Evolutionary conservation across 1,140 invertebrate genomes (phyloP), one percentile per base, ranked within the genome.

Genomic region (Hermetia illucens): DNA sequence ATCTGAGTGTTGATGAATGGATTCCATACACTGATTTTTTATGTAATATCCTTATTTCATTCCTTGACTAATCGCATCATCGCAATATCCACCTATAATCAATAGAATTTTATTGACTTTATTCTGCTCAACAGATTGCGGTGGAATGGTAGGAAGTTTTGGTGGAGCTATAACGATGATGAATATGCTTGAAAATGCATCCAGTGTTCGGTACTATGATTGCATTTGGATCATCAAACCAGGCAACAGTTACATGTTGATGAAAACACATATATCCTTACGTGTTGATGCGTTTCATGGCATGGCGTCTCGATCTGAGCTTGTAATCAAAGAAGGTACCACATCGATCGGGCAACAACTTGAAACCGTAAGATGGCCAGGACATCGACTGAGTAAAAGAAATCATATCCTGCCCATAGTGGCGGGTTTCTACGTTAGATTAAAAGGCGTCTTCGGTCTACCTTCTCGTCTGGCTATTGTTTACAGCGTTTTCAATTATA

Each of bases 141-240:
- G 79, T 13, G 79, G 79, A 34, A 72, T 73, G 50, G 78, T 82
- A 3, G 75, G 76, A 33, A 78, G 79, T 50, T 64, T 75, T 12
- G 79, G 79, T 3, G 79, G 79, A 0, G 71, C 74, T 9, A 82
- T 83, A 18, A 82, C 79, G 6, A 82, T 83, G 79, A 77, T 80
- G 71, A 72, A 81, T 45, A 81, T 82, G 77, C 70, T 76, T 5
- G 62, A 63, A 31, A 68, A 72, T 40, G 68, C 65, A 2, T 62
- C 66, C 0, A 70, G 72, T 49, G 64, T 66, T 0, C 42, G 53
- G 2, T 45, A 52, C 0, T 82, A 75, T 44, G 77, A 83, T 47
- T 82, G 79, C 48, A 68, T 82, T 24, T 83, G 79, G 79, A 62
- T 82, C 4, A 75, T 83, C 3, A 69, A 72, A 48, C 75, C 75